Conservation (phyloP, 1,140 invertebrate species). For the Calephelis virginiensis region DNA sequence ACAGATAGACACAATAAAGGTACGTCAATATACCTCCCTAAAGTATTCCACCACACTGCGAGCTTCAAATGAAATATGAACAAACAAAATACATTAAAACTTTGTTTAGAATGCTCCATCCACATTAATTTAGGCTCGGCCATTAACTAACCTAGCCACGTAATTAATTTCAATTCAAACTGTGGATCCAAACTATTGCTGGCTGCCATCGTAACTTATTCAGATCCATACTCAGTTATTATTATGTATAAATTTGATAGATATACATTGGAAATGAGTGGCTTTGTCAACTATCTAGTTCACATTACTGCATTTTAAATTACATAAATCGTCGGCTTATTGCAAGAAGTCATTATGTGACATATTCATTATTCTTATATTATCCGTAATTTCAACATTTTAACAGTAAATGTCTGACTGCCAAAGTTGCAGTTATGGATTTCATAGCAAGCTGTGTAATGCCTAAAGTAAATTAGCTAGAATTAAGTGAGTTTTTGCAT, state of each 20-base stretch:
- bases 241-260: background rate
- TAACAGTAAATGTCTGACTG: no score
- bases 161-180: conserved; percentile 44
- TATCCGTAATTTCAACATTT: no score
- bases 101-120: conserved; percentile 38
- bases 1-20: no score
- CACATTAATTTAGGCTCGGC: conserved; percentile 37
- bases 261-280: background rate
- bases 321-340: no score
- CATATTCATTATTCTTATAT: no score
- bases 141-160: conserved; percentile 35
- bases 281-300: background rate
- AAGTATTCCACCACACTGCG: background rate
- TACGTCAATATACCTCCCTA: no score
- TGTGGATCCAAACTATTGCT: conserved; percentile 21
- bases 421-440: no score
- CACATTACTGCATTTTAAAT: no score
- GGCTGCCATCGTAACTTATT: conserved; percentile 6
- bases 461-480: no score
- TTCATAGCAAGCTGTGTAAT: no score
- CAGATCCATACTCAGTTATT: background rate
- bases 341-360: no score
- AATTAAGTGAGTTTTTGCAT: no score
- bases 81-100: conserved; percentile 45
- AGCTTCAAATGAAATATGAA: conserved; percentile 37